A percentile compares a stretch with the other conserved stretches of the same genome.
These are phyloP conservation scores for Ennomos fuscantarius DNA, from an alignment of 2,888 invertebrate species.

Conservation along the genomic window DNA sequence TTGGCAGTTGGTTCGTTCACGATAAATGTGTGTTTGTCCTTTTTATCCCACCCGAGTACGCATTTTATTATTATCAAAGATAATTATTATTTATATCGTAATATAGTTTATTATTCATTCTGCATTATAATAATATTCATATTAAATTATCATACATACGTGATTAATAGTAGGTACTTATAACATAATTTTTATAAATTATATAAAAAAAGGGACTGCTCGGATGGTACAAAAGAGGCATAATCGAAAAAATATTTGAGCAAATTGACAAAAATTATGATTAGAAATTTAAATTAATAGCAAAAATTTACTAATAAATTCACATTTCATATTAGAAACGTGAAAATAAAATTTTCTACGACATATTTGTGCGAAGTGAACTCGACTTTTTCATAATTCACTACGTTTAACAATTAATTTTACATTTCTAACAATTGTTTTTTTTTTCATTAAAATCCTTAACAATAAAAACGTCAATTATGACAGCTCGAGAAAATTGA, in stretches of 20 bases:
- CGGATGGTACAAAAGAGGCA: slow-evolving; percentile 9
- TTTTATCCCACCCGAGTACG: slow-evolving; percentile 4
- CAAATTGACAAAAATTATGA: slow-evolving; percentile 26
- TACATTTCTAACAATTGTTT: slow-evolving; percentile 51
- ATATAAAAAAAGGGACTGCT: neutral
- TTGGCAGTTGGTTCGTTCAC: slow-evolving; percentile 59
- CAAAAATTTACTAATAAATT: slow-evolving; percentile 6
- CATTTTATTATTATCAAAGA: too few species aligned
- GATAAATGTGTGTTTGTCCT: slow-evolving; percentile 17
- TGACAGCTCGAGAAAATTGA: slow-evolving; percentile 43
- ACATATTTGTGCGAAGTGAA: slow-evolving; percentile 77
- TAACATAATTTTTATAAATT: neutral
- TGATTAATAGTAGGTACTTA: too few species aligned
- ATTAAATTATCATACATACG: too few species aligned
- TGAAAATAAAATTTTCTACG: slow-evolving; percentile 53
- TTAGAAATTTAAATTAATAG: slow-evolving; percentile 8
- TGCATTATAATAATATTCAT: too few species aligned
- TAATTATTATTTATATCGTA: too few species aligned
- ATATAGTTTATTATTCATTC: too few species aligned
- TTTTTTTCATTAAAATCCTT: slow-evolving; percentile 47
- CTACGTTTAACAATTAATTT: slow-evolving; percentile 71
- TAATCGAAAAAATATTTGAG: slow-evolving; percentile 31
- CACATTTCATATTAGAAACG: slow-evolving; percentile 16
- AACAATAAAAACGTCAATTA: slow-evolving; percentile 67
- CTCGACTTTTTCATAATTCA: slow-evolving; percentile 65